Evolutionary conservation across 2,113 vertebrate species (phyloP), one percentile per base, ranked within the genome.

Genomic region (Lanius collurio): DNA sequence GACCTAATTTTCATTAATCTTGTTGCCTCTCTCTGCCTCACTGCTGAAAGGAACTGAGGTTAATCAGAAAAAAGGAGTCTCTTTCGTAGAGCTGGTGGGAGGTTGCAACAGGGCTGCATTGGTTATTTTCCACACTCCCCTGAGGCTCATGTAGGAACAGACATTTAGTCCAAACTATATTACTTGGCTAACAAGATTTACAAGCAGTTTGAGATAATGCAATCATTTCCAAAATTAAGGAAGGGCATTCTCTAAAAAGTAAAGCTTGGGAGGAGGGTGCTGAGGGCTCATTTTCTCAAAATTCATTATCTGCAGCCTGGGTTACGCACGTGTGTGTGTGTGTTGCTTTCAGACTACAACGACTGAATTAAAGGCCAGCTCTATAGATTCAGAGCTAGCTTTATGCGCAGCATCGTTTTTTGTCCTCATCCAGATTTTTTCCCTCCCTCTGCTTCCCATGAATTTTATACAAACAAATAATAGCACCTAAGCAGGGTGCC

Each of bases 111-210:
- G 56, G 77, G 75, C 23, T 89, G 68, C 16, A 11, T 69, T 77
- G 47, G 70, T 90, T 96, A 85, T 96, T 97, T 97, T 95, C 93
- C 92, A 84, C 3, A 62, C 68, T 83, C 95, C 77, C 80, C 49
- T 10, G 78, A 83, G 77, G 78, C 63, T 82, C 81, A 14, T 28
- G 63, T 41, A 94, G 76, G 53, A 96, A 69, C 64, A 95, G 83
- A 68, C 64, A 87, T 90, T 94, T 93, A 77, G 74, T 78, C 85
- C 74, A 83, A 96, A 94, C 76, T 76, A 56, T 93, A 96, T 94
- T 95, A 81, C 84, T 83, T 75, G 53, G 84, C 46, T 95, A 93
- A 96, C 53, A 93, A 93, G 94, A 94, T 89, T 94, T 94, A 90
- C 80, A 90, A 94, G 77, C 52, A 59, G 93, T 82, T 88, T 81